Evolutionary conservation across 1,140 invertebrate species (phyloP), one percentile per base, ranked within the genome.

Genomic region (Helicoverpa zea): DNA sequence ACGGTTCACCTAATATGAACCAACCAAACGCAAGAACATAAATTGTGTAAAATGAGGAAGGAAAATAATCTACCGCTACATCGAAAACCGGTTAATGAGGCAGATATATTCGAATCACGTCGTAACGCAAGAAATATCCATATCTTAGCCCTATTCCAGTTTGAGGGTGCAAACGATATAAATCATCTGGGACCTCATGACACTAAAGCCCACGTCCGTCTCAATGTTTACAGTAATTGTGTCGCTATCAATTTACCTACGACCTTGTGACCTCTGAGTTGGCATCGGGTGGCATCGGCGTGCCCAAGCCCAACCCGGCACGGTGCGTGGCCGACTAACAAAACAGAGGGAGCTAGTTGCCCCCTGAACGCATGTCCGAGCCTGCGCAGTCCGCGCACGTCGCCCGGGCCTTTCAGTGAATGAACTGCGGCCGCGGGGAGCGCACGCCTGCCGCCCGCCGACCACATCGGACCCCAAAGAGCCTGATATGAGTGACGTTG

Each of bases 201-300:
- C 51, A 56, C 51, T 56, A 11, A 29, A 63, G 56, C 43, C 35
- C 54, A 56, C 56, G 73, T 75, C 56, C 58, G 43, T 75, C 43
- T 35, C 77, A 79, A 78, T 86, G 84, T 88, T 88, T 86, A 86
- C 79, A 75, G 77, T 83, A 82, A 77, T 83, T 76, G 80, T 79
- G 70, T 80, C 66, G 77, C 68, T 84, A 86, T 84, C 86, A 77
- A 66, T 78, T 83, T 81, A 82, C 79, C 83, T 82, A 77, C 84
- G 86, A 89, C 88, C 88, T 88, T 88, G 87, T 92, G 91, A 93
- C 91, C 91, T 93, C 91, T 91, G 90, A 66, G 51, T 73, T 49
- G 59, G 75, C 75, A 77, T 66, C 72, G 83, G 79, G 78, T 79
- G 30, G 84, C 35, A 81, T 52, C 76, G 52, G 43, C 76, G 72